Evolutionary conservation across 2,113 vertebrate species (phyloP).

Genomic region (Ochotona curzoniae): DNA sequence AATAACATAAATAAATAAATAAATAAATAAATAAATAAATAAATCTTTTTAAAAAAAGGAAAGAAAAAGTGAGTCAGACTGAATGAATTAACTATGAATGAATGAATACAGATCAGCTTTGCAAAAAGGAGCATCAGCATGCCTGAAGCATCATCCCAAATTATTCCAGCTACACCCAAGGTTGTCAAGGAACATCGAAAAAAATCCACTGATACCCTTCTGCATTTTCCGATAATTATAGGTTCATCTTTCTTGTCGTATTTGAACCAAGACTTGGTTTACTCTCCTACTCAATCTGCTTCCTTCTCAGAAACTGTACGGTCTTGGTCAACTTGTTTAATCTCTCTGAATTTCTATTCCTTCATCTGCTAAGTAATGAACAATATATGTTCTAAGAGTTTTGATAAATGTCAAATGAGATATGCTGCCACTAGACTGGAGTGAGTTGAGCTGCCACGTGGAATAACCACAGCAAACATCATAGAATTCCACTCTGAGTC

Average conservation of each 20-base stretch:
- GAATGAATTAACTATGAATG: background rate
- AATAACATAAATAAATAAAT: too few relatives aligned
- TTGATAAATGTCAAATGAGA: background rate
- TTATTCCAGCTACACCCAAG: background rate
- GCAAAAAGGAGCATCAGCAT: background rate
- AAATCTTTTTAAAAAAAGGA: too few relatives aligned
- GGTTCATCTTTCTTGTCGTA: background rate
- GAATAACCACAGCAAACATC: too few relatives aligned
- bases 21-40: too few relatives aligned
- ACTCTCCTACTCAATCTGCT: background rate
- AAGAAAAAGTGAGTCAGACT: background rate
- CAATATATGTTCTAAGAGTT: background rate
- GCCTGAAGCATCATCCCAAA: background rate
- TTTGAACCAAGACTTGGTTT: background rate
- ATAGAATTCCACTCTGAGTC: too few relatives aligned
- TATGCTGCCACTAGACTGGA: too few relatives aligned
- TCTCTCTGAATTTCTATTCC: background rate
- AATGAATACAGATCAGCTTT: background rate
- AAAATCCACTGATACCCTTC: background rate
- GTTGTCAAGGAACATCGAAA: background rate
- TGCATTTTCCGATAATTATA: background rate
- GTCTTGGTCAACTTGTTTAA: conserved; percentile 4
- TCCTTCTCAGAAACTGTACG: background rate
- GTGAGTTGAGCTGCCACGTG: too few relatives aligned
- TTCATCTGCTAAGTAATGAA: conserved; percentile 21